These are phyloP conservation scores for Amphipyra tragopoginis DNA, from an alignment of 2,888 invertebrate species.

Conservation along the genomic window DNA sequence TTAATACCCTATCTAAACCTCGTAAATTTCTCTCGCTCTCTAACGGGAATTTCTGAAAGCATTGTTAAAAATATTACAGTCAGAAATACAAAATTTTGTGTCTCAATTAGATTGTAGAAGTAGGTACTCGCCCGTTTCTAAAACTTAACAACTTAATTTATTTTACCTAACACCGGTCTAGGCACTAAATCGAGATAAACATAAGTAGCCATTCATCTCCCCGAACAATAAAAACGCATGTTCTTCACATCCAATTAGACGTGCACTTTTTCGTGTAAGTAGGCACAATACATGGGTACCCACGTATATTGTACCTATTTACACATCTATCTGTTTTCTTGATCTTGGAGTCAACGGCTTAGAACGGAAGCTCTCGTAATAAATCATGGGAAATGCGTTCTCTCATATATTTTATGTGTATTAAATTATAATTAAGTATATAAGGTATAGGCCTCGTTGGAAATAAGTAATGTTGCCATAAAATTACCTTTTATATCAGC, in stretches of 20 bases:
- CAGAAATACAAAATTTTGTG: background rate
- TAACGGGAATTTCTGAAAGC: too few species aligned
- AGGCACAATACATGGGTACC: constrained; percentile 40
- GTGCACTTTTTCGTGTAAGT: constrained; percentile 37
- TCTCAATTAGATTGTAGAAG: background rate
- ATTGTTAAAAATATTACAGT: background rate
- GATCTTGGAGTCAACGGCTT: constrained; percentile 56
- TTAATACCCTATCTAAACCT: too few species aligned
- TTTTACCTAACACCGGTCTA: constrained; percentile 27
- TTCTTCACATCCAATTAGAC: constrained; percentile 56
- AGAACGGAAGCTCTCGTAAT: constrained; percentile 54
- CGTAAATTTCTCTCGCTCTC: too few species aligned
- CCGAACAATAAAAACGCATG: constrained; percentile 43
- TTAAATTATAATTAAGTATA: constrained; percentile 51
- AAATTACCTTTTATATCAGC: constrained; percentile 30
- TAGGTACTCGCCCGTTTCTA: background rate
- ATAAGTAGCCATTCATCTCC: constrained; percentile 31
- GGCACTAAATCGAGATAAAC: constrained; percentile 31
- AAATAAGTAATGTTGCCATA: constrained; percentile 48
- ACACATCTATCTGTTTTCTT: constrained; percentile 39
- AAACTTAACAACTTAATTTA: constrained; percentile 27
- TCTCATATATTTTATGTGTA: constrained; percentile 45
- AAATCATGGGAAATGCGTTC: constrained; percentile 54
- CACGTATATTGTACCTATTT: constrained; percentile 48
- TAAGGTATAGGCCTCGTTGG: constrained; percentile 46